phyloP scores from a whole-genome alignment of 2,888 invertebrate species.

The Buathra laborator region DNA sequence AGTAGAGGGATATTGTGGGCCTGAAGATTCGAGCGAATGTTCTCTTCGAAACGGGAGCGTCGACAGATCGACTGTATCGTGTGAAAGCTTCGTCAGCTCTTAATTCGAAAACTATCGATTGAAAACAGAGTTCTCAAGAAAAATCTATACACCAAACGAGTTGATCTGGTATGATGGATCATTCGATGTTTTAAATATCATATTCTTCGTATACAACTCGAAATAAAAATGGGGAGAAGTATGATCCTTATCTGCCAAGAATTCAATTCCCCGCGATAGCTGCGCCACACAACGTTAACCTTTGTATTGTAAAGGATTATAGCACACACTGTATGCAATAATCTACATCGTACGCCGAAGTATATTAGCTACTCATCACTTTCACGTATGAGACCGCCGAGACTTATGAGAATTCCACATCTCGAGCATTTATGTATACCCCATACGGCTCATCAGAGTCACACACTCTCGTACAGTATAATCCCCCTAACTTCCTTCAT shows the following conservation, averaged over 20 bases:
- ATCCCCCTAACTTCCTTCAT: slow-evolving; percentile 56
- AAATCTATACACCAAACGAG: neutral
- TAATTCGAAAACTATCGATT: neutral
- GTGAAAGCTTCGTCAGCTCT: no score
- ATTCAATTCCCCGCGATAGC: slow-evolving; percentile 18
- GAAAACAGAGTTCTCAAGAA: neutral
- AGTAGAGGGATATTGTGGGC: neutral
- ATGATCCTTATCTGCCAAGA: slow-evolving; percentile 48
- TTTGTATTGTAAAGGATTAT: slow-evolving; percentile 35
- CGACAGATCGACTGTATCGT: neutral
- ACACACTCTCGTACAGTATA: slow-evolving; percentile 40
- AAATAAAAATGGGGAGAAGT: slow-evolving; percentile 45
- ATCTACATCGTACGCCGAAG: slow-evolving; percentile 29
- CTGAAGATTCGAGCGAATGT: neutral
- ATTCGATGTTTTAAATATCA: neutral
- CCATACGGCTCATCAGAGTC: slow-evolving; percentile 7
- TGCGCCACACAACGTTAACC: slow-evolving; percentile 17
- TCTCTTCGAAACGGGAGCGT: neutral
- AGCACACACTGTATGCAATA: slow-evolving; percentile 14
- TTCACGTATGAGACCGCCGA: slow-evolving; percentile 3
- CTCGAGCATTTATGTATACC: slow-evolving; percentile 50
- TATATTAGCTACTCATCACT: slow-evolving; percentile 62
- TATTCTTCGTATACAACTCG: slow-evolving; percentile 24
- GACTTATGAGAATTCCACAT: slow-evolving; percentile 23
- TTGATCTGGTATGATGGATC: neutral